These are phyloP conservation scores for Laticauda laticaudata DNA, from an alignment of 2,113 vertebrate species.

Conservation along the genomic window DNA sequence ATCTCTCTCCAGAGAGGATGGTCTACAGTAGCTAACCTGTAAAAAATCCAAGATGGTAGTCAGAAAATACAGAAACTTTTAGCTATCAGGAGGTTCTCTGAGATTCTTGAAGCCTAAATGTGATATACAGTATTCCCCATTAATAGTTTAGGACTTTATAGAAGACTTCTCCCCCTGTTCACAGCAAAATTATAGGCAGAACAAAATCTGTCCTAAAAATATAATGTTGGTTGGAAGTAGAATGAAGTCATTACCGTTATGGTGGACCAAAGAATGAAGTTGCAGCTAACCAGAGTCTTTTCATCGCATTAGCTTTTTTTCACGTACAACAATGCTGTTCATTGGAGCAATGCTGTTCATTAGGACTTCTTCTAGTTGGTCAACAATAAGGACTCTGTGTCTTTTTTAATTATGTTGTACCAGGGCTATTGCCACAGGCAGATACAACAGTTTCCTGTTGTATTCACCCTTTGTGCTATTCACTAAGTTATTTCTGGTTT, in stretches of 20 bases:
- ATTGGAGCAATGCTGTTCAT: not conserved
- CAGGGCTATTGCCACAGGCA: not conserved
- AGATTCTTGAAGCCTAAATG: not conserved
- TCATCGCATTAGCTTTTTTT: not conserved
- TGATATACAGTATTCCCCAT: not conserved
- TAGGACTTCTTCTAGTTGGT: not conserved
- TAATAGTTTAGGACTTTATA: not conserved
- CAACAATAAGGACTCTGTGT: constrained; percentile 15
- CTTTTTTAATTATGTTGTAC: not conserved
- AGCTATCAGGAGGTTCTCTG: not conserved
- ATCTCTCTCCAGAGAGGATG: not conserved
- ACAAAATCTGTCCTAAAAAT: no score
- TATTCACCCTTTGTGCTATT: constrained; percentile 13
- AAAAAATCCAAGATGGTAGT: not conserved
- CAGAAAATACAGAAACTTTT: not conserved
- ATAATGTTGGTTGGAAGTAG: not conserved
- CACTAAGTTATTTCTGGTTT: constrained; percentile 20
- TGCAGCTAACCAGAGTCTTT: not conserved
- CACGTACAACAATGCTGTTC: not conserved
- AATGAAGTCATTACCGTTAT: not conserved
- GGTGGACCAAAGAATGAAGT: not conserved
- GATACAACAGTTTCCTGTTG: constrained; percentile 8
- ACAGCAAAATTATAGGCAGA: not conserved
- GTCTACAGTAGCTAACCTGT: not conserved
- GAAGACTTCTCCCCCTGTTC: not conserved